Evolutionary conservation across 2,797 vertebrate species (phyloP).

Genomic region (Semaprochilodus insignis): DNA sequence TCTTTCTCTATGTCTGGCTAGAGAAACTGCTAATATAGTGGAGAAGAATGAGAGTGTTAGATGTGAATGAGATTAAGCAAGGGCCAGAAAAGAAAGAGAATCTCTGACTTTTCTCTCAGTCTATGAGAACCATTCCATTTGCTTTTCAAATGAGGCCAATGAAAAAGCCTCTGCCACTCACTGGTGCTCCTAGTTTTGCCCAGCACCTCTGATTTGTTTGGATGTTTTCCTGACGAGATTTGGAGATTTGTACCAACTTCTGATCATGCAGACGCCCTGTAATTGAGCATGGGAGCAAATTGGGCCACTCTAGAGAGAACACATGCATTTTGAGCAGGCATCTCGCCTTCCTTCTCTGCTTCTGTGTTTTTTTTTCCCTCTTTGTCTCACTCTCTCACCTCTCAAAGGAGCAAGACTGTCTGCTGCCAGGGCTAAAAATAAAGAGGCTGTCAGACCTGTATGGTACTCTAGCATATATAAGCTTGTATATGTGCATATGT

Average conservation of each 20-base stretch:
- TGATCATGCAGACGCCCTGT: constrained; percentile 31
- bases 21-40: constrained; percentile 22
- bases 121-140: constrained; percentile 79
- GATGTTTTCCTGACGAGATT: constrained; percentile 34
- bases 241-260: constrained; percentile 35
- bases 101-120: constrained; percentile 69
- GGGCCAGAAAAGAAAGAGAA: constrained; percentile 13
- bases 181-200: constrained; percentile 34
- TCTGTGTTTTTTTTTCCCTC: background rate
- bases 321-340: background rate
- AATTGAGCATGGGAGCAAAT: constrained; percentile 41
- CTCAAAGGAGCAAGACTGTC: constrained; percentile 21
- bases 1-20: constrained; percentile 5
- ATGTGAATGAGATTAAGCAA: constrained; percentile 38
- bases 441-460: background rate
- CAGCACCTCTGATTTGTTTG: constrained; percentile 39
- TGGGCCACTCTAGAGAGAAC: constrained; percentile 18
- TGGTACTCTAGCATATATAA: too few species aligned
- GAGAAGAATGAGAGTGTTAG: constrained; percentile 21
- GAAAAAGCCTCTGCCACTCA: constrained; percentile 61
- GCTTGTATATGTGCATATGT: background rate
- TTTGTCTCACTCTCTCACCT: constrained; percentile 1
- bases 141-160: constrained; percentile 80
- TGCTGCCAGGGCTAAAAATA: constrained; percentile 1
- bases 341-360: background rate